These are phyloP conservation scores for Amazonetta brasiliensis DNA, from an alignment of 2,797 vertebrate genomes.

Conservation along the genomic window DNA sequence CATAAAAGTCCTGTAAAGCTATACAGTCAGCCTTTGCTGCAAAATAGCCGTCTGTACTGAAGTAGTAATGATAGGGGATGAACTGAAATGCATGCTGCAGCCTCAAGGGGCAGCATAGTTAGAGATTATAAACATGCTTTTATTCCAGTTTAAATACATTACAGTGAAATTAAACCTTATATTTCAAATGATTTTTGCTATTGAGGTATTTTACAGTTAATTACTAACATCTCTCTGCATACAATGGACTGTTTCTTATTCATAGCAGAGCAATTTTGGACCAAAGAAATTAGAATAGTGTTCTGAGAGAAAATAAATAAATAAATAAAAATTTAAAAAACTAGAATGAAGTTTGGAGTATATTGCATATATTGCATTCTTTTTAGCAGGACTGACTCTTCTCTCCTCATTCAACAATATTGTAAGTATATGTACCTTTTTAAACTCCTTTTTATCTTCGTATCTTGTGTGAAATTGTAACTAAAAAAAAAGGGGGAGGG, in stretches of 20 bases:
- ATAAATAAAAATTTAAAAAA: not conserved
- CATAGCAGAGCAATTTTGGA: not conserved
- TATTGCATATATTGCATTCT: no score
- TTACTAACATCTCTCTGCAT: not conserved
- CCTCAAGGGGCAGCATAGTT: not conserved
- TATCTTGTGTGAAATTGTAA: not conserved
- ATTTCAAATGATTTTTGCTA: not conserved
- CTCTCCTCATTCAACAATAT: not conserved
- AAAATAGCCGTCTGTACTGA: not conserved
- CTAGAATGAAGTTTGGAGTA: not conserved
- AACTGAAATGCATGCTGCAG: not conserved
- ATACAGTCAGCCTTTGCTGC: not conserved
- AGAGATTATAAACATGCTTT: not conserved
- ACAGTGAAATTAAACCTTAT: not conserved
- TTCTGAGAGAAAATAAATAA: not conserved
- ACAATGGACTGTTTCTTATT: not conserved
- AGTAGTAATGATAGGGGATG: not conserved
- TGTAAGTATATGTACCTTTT: not conserved
- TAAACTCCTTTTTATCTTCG: not conserved
- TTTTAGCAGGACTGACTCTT: not conserved
- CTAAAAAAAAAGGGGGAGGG: not conserved
- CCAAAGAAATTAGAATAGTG: not conserved
- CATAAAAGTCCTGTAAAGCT: not conserved
- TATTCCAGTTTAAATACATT: not conserved
- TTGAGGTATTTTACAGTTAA: not conserved